Evolutionary conservation across 2,888 invertebrate genomes (phyloP), one percentile per base, ranked within the genome.

Genomic region (Limenitis camilla): DNA sequence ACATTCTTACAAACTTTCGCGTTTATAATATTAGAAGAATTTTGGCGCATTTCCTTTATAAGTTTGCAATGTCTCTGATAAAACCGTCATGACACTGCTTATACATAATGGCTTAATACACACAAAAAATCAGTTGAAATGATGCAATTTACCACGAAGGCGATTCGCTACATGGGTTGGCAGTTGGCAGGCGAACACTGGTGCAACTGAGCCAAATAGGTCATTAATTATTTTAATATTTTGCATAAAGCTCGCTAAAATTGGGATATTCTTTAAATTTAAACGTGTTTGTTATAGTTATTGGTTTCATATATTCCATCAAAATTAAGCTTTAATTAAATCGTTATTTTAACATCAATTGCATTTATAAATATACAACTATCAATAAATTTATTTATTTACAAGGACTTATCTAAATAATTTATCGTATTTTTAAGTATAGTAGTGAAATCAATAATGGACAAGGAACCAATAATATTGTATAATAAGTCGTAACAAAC

Each of bases 211-310:
- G 61, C 61, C 61, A 61, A 61, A 61, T 59, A 53, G 61, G 55
- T 55, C 61, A 59, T 61, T 61, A 61, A 59, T 61, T 61, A 59
- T 59, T 61, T 61, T 61, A 61, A 61, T 57, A 59, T 59, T 61
- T 61, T 56, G 53, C 51, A 55, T 56, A 47, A 42, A 49, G 49
- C 31, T 49, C n/a, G 47, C 38, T 52, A 47, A 56, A 56, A 56
- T 53, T 53, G 53, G 28, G 33, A 47, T 49, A 43, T 56, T 49
- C 44, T 52, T 48, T 40, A 40, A 33, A 35, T 33, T 39, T 44
- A 44, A 50, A 40, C 38, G 29, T 44, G 50, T 44, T 40, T 11
- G 32, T 32, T 33, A 49, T 27, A 43, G 28, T 11, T 43, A 32
- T 31, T 43, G 29, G 27, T 40, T 40, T 33, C 40, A 48, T 30